These are phyloP conservation scores for Pomacea canaliculata DNA, from an alignment of 2,888 invertebrate species.

Conservation along the genomic window DNA sequence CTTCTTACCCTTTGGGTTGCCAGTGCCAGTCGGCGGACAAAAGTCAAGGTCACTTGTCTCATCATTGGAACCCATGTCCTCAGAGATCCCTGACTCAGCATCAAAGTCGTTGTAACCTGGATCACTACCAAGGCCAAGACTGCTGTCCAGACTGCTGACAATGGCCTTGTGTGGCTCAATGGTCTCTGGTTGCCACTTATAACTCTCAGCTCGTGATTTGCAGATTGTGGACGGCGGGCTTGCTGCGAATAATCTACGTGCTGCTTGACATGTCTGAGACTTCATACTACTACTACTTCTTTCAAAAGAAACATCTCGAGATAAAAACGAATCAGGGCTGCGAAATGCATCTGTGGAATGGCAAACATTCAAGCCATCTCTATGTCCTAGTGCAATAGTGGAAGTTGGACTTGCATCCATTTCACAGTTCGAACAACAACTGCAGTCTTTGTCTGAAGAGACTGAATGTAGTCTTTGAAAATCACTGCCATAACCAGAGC, in stretches of 20 bases:
- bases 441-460: conserved; percentile 14
- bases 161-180: not conserved
- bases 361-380: too few species aligned
- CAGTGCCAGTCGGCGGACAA: conserved; percentile 6
- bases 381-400: too few species aligned
- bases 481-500: conserved; percentile 24
- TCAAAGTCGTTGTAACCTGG: conserved; percentile 30
- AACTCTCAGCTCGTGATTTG: too few species aligned
- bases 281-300: not conserved
- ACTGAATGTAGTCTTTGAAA: conserved; percentile 8
- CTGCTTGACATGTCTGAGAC: too few species aligned
- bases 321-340: too few species aligned
- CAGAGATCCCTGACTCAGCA: conserved; percentile 24
- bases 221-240: not conserved
- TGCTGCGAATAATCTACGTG: not conserved
- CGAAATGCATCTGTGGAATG: too few species aligned
- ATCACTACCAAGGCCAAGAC: conserved; percentile 37
- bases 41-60: conserved; percentile 27
- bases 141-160: conserved; percentile 33
- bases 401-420: too few species aligned
- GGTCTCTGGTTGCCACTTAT: too few species aligned
- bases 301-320: not conserved
- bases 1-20: conserved; percentile 38
- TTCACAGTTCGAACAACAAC: too few species aligned
- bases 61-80: conserved; percentile 24